Base-by-base conservation (phyloP, 2,888 invertebrate species). In the Drosophila paracracens region DNA sequence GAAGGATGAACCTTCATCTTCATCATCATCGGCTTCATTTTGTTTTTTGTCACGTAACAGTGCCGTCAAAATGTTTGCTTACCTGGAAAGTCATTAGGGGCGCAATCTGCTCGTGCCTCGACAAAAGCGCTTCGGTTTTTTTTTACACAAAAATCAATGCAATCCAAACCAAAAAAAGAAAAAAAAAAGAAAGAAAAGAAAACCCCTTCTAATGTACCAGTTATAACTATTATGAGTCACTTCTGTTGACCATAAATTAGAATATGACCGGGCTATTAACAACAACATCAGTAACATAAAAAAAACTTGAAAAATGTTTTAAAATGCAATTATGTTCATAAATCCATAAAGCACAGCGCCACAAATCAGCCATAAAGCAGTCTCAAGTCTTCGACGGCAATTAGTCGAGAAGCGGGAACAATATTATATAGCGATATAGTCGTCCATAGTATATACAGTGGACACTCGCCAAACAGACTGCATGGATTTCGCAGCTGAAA, bases 21-120 rank as follows among this genome's bases (percentile, higher is more conserved):
- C 46, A 16, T 25, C 46, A 25, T 46, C 46, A 46, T 2, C 25
- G 25, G 46, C n/a, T 36, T 74, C 70, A 57, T 69, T 64, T 66
- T 60, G 35, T 67, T 52, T 65, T 52, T 52, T 40, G 86, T 90
- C 90, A 86, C 90, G 90, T 70, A 90, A 87, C 67, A 72, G 71
- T 62, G 57, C 75, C 21, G 18, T 27, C 25, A 70, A 61, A 56
- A 70, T 79, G 40, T 77, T 63, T 79, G 40, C 79, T 72, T 91
- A 91, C 83, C 79, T 81, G 81, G 91, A 91, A 46, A 91, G 86
- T 89, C 91, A 88, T 91, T 89, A 91, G 86, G 31, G 80, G 80
- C 86, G 48, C 68, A 76, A 70, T 57, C 18, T 77, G 64, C 67
- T 58, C 71, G 75, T 76, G 76, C 76, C 75, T 57, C 33, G 46